Evolutionary conservation across 2,888 invertebrate genomes (phyloP).

Genomic region (Epirrita christyi): DNA sequence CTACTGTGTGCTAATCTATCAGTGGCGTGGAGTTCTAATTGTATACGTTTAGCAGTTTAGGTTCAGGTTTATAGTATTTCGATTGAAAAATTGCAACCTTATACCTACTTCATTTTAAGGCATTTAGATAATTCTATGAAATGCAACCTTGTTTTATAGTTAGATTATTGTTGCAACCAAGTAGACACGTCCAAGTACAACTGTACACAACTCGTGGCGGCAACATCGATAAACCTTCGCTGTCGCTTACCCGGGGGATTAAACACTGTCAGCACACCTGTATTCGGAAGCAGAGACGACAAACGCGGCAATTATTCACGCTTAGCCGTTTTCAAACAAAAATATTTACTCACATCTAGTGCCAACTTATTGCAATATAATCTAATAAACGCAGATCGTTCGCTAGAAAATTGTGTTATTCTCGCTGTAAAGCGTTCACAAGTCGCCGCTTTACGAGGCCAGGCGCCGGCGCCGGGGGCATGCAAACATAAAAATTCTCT

Average conservation of each 20-base stretch:
- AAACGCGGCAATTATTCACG: slow-evolving; percentile 73
- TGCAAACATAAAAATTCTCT: slow-evolving; percentile 84
- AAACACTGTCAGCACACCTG: slow-evolving; percentile 71
- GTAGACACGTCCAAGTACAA: not conserved
- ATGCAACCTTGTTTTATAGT: no score
- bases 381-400: slow-evolving; percentile 77
- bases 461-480: slow-evolving; percentile 72
- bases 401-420: slow-evolving; percentile 78
- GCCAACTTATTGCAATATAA: slow-evolving; percentile 77
- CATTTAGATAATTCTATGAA: no score
- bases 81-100: no score
- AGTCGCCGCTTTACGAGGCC: slow-evolving; percentile 82
- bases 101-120: no score
- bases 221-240: slow-evolving; percentile 30
- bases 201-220: not conserved
- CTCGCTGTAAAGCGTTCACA: slow-evolving; percentile 78
- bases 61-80: no score
- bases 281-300: slow-evolving; percentile 49
- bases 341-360: slow-evolving; percentile 72
- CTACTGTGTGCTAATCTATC: not conserved
- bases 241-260: slow-evolving; percentile 55
- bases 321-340: slow-evolving; percentile 65
- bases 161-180: no score
- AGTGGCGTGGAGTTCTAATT: no score
- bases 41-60: no score